Percentiles rank a stretch among this genome's conserved stretches.
These are phyloP conservation scores for Hirtodrosophila trivittata DNA, from an alignment of 2,888 invertebrate species.

Conservation along the genomic window DNA sequence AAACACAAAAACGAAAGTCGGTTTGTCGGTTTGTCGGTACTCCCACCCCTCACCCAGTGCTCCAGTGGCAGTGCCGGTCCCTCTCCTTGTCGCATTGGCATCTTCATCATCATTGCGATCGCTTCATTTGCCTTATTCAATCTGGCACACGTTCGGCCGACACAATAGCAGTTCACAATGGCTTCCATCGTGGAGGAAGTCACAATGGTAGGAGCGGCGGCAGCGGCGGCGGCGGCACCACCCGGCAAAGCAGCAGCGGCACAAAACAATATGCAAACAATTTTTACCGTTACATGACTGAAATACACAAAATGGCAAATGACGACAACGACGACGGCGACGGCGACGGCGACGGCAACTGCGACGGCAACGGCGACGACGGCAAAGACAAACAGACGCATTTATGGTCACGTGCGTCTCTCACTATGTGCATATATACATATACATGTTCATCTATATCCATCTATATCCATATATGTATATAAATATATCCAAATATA, in stretches of 20 bases:
- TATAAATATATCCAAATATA: background rate
- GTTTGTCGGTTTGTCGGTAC: background rate
- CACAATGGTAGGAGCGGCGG: constrained; percentile 39
- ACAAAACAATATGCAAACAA: constrained; percentile 81
- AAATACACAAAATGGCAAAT: constrained; percentile 67
- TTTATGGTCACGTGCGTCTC: constrained; percentile 75
- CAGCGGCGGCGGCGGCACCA: background rate
- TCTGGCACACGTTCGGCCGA: constrained; percentile 68
- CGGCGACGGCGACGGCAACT: background rate
- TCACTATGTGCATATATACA: constrained; percentile 4
- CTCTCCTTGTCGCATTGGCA: constrained; percentile 14
- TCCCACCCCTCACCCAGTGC: background rate
- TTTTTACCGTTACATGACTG: constrained; percentile 77
- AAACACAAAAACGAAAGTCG: constrained; percentile 42
- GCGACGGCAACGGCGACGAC: constrained; percentile 9
- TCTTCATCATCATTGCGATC: constrained; percentile 62
- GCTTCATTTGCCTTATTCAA: constrained; percentile 79
- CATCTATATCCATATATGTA: background rate
- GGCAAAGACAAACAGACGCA: constrained; percentile 46
- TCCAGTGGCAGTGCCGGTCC: background rate
- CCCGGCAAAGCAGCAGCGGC: constrained; percentile 46
- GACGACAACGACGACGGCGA: constrained; percentile 3
- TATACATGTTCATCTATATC: background rate
- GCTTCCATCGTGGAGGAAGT: constrained; percentile 31
- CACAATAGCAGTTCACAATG: constrained; percentile 30